These are phyloP conservation scores for Caenorhabditis plicata DNA, from an alignment of 2,888 invertebrate species.

Conservation along the genomic window DNA sequence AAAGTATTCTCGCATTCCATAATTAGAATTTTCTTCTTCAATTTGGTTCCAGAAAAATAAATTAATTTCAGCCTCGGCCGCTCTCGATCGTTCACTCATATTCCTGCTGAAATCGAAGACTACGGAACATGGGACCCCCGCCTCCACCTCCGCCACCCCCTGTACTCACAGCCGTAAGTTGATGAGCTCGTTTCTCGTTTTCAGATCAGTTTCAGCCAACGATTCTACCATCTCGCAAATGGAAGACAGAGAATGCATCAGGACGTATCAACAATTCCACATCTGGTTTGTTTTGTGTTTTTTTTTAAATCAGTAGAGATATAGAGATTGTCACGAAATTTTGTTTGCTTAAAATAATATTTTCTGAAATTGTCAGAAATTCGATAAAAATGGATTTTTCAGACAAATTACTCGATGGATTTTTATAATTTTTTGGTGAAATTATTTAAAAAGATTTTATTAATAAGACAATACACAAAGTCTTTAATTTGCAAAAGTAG, in stretches of 20 bases:
- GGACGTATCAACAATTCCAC: slow-evolving; percentile 55
- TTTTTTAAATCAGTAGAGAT: slow-evolving; percentile 10
- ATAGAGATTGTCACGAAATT: no score
- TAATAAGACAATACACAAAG: no score
- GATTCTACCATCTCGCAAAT: slow-evolving; percentile 59
- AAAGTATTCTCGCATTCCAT: no score
- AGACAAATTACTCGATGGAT: no score
- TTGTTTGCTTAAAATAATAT: no score
- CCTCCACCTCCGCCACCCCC: slow-evolving; percentile 65
- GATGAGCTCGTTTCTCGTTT: background rate
- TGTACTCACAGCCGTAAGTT: slow-evolving; percentile 47
- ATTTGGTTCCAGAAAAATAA: slow-evolving; percentile 12
- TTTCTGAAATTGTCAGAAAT: no score
- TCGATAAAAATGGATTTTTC: no score
- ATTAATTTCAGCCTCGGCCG: slow-evolving; percentile 38
- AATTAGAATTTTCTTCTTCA: slow-evolving; percentile 4
- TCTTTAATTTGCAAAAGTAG: no score
- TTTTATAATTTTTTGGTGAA: no score
- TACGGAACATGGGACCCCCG: slow-evolving; percentile 48
- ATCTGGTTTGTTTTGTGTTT: slow-evolving; percentile 38
- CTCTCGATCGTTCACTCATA: slow-evolving; percentile 25
- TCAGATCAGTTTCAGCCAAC: slow-evolving; percentile 36
- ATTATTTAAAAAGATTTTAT: no score
- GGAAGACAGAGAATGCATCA: slow-evolving; percentile 64
- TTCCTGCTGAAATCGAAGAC: slow-evolving; percentile 17